phyloP scores from a whole-genome alignment of 2,113 vertebrate species.

The Variabilichromis moorii region DNA sequence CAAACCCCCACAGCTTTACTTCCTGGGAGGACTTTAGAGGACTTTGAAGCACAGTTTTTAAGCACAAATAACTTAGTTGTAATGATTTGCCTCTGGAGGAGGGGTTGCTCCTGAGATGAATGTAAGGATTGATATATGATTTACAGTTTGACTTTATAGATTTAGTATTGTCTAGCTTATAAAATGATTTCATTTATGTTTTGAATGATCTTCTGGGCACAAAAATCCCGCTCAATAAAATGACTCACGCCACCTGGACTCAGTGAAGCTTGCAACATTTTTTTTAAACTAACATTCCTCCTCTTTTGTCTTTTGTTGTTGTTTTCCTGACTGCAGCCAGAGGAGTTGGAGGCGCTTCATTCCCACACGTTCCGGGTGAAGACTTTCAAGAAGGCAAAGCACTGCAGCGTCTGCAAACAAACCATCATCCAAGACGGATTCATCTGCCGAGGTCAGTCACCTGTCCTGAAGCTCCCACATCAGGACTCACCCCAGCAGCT shows the following conservation, averaged over 20 bases:
- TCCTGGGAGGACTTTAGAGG: background rate
- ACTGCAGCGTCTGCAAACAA: slow-evolving; percentile 88
- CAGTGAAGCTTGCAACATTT: background rate
- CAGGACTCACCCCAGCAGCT: background rate
- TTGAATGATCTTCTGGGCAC: background rate
- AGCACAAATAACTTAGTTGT: background rate
- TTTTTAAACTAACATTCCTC: background rate
- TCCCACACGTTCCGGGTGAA: slow-evolving; percentile 89
- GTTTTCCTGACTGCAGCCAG: slow-evolving; percentile 71
- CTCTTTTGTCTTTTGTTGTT: background rate
- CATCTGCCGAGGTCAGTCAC: slow-evolving; percentile 84
- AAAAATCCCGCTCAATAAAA: background rate
- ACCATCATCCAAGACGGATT: slow-evolving; percentile 86
- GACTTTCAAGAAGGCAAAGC: slow-evolving; percentile 91
- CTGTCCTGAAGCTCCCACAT: background rate
- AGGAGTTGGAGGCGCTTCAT: slow-evolving; percentile 85
- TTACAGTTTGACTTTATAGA: background rate
- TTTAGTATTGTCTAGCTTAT: background rate
- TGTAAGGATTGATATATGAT: background rate
- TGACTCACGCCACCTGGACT: background rate
- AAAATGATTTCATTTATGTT: background rate
- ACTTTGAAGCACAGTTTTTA: background rate
- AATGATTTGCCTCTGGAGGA: background rate
- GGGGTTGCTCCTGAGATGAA: background rate
- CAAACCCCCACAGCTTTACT: background rate